Conservation (phyloP, 2,797 vertebrate species). For the Anisognathus igniventris region DNA sequence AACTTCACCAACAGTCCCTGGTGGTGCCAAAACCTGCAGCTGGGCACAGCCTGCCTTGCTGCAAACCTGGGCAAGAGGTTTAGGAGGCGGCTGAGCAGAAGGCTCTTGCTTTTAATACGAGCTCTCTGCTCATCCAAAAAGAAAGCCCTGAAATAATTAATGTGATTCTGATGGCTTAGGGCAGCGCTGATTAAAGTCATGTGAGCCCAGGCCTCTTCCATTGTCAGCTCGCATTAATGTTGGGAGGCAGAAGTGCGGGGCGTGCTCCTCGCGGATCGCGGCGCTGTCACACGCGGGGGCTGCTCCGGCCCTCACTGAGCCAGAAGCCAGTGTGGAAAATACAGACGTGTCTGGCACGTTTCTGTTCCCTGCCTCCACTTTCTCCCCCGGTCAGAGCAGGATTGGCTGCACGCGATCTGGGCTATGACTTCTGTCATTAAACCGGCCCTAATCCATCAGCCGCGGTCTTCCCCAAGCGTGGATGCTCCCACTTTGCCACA, state of each 20-base stretch:
- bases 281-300: slow-evolving; percentile 62
- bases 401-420: rapidly evolving
- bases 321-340: slow-evolving; percentile 59
- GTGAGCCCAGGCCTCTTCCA: slow-evolving; percentile 68
- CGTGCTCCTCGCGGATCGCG: slow-evolving; percentile 57
- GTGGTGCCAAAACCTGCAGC: background rate
- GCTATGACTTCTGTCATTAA: background rate
- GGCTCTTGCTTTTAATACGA: background rate
- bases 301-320: slow-evolving; percentile 68
- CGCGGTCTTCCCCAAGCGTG: background rate
- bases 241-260: slow-evolving; percentile 63
- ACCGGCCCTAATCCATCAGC: background rate
- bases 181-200: slow-evolving; percentile 70
- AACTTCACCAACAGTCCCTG: slow-evolving; percentile 56
- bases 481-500: background rate
- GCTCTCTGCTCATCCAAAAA: slow-evolving; percentile 35
- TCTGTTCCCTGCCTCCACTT: background rate
- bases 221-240: slow-evolving; percentile 75
- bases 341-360: background rate
- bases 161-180: slow-evolving; percentile 64
- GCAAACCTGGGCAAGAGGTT: background rate
- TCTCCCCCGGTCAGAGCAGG: background rate
- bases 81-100: background rate
- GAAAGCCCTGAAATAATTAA: slow-evolving; percentile 66
- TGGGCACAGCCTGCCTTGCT: background rate